Conservation (phyloP, 2,888 invertebrate genomes). For the Drosophila putrida region DNA sequence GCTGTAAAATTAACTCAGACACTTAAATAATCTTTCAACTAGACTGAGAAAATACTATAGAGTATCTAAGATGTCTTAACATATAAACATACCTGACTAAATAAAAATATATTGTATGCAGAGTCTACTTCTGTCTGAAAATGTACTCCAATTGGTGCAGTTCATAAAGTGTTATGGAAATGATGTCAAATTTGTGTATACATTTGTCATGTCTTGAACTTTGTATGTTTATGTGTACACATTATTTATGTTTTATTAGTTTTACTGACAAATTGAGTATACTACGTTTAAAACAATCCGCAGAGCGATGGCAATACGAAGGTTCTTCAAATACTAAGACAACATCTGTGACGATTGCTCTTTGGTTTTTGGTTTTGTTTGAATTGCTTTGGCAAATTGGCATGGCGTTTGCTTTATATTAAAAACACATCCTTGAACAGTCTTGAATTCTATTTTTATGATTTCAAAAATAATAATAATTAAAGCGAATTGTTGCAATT, state of each 20-base stretch:
- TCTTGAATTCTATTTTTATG: conserved; percentile 29
- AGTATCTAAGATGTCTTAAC: too few relatives aligned
- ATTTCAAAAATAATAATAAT: conserved; percentile 21
- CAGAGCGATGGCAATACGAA: conserved; percentile 31
- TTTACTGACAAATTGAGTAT: conserved; percentile 22
- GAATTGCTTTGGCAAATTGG: conserved; percentile 21
- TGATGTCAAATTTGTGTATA: not conserved
- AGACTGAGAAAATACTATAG: too few relatives aligned
- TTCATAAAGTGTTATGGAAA: not conserved
- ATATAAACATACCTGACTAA: too few relatives aligned
- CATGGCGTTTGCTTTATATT: conserved; percentile 3
- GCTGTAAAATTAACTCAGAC: not conserved
- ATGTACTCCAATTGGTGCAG: not conserved
- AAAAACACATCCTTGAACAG: conserved; percentile 43
- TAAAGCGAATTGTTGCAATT: conserved; percentile 43
- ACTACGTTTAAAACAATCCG: not conserved
- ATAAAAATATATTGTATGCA: too few relatives aligned
- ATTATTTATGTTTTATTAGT: conserved; percentile 5
- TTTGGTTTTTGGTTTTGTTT: conserved; percentile 38
- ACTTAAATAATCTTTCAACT: too few relatives aligned
- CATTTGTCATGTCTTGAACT: conserved; percentile 10
- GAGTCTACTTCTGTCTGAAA: too few relatives aligned
- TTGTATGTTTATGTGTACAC: conserved; percentile 3
- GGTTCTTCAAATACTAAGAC: conserved; percentile 36
- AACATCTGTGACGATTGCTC: conserved; percentile 22